These are phyloP conservation scores for Bubo scandiacus DNA, from an alignment of 2,113 vertebrate genomes.

Conservation along the genomic window DNA sequence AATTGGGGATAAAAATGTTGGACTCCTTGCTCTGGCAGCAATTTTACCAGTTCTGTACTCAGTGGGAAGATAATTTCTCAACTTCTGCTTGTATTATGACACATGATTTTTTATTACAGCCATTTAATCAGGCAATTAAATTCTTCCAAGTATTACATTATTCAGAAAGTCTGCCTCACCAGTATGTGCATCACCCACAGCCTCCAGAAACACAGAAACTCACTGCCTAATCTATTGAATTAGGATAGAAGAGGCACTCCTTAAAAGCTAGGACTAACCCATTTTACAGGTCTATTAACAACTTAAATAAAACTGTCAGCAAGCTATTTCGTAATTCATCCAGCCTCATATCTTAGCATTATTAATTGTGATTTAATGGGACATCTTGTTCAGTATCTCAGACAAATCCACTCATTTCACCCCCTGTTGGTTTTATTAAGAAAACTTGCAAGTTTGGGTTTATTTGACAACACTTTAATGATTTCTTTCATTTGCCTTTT, in stretches of 20 bases:
- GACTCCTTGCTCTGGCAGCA: background rate
- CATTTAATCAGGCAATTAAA: slow-evolving; percentile 49
- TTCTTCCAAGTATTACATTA: slow-evolving; percentile 27
- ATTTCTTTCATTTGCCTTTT: background rate
- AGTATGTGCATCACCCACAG: background rate
- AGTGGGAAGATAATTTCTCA: background rate
- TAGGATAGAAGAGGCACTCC: background rate
- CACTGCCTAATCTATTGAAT: background rate
- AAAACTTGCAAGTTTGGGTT: background rate
- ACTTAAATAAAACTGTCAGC: slow-evolving; percentile 16
- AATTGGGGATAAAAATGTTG: background rate
- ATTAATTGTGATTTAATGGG: slow-evolving; percentile 41
- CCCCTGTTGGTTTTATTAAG: background rate
- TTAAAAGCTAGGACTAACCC: background rate
- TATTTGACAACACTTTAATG: background rate
- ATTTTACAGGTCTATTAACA: slow-evolving; percentile 30
- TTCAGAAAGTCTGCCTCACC: slow-evolving; percentile 6
- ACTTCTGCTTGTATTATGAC: slow-evolving; percentile 15
- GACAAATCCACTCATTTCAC: background rate
- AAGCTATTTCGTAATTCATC: background rate
- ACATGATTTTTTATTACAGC: slow-evolving; percentile 26
- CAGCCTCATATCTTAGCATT: background rate
- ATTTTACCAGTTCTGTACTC: background rate
- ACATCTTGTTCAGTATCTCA: background rate
- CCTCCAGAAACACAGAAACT: slow-evolving; percentile 12